Percentiles rank a stretch among this genome's conserved stretches.
These are phyloP conservation scores for Apis laboriosa DNA, from an alignment of 1,140 invertebrate genomes.

Conservation along the genomic window DNA sequence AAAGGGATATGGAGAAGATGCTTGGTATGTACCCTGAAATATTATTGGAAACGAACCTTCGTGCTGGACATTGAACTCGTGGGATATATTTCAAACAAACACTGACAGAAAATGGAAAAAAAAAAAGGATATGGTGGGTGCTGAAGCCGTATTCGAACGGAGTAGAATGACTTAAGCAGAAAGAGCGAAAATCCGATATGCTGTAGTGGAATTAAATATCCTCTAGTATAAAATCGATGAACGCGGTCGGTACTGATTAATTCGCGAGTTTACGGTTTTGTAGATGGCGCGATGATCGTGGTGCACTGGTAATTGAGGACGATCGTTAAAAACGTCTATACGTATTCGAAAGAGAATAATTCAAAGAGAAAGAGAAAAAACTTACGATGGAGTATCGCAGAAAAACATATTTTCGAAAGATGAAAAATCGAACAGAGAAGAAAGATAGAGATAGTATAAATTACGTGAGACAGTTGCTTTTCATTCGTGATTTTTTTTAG, in stretches of 20 bases:
- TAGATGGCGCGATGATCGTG: slow-evolving; percentile 4
- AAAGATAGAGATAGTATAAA: slow-evolving; percentile 28
- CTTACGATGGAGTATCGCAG: neutral
- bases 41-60: slow-evolving; percentile 16
- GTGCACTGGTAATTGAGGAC: neutral
- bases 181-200: slow-evolving; percentile 38
- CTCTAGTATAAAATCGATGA: slow-evolving; percentile 29
- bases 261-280: neutral
- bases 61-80: slow-evolving; percentile 21
- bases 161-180: slow-evolving; percentile 14
- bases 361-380: neutral
- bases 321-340: slow-evolving; percentile 39
- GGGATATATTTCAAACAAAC: neutral
- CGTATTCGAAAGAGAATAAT: slow-evolving; percentile 23
- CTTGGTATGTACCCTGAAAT: neutral
- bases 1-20: slow-evolving; percentile 6
- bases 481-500: neutral
- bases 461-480: slow-evolving; percentile 40
- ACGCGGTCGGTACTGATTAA: slow-evolving; percentile 40
- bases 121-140: neutral
- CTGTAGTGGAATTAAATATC: slow-evolving; percentile 9
- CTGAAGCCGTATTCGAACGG: slow-evolving; percentile 26
- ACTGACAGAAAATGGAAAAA: neutral
- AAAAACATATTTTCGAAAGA: slow-evolving; percentile 32
- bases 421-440: slow-evolving; percentile 38